Percentiles rank a stretch among this genome's conserved stretches.
phyloP scores from a whole-genome alignment of 2,797 vertebrate genomes.

The Macrochelys suwanniensis region DNA sequence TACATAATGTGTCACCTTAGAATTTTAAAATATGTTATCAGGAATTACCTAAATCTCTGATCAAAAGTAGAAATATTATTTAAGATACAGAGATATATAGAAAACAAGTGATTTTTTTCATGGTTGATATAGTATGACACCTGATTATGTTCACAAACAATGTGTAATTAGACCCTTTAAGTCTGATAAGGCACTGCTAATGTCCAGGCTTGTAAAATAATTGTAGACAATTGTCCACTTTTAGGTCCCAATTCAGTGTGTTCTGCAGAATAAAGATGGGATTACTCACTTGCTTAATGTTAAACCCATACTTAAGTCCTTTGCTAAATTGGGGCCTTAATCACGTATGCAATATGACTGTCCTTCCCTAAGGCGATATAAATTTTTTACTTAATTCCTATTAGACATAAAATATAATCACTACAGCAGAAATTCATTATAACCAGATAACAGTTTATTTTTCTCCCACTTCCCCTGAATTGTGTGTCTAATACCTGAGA shows the following conservation, averaged over 20 bases:
- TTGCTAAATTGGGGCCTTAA: neutral
- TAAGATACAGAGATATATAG: accelerated
- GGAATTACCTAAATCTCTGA: neutral
- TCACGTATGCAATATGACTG: accelerated
- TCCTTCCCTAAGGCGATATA: neutral
- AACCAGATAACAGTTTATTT: neutral
- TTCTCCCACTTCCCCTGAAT: accelerated
- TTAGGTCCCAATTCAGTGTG: neutral
- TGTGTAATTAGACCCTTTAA: neutral
- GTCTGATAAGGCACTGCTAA: neutral
- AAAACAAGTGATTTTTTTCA: neutral
- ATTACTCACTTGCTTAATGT: neutral
- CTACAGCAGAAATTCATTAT: neutral
- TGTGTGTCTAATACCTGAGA: neutral
- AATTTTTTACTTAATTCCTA: neutral
- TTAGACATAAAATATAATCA: neutral
- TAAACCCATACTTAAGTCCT: neutral
- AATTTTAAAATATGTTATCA: neutral
- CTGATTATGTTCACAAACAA: neutral
- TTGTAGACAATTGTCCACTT: accelerated
- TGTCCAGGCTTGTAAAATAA: neutral
- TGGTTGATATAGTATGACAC: neutral
- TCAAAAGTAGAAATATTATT: neutral
- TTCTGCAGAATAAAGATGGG: neutral
- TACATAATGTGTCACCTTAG: neutral